A percentile compares a stretch with the other conserved stretches of the same genome.
These are phyloP conservation scores for Ondatra zibethicus DNA, from an alignment of 2,113 vertebrate species.

Conservation along the genomic window DNA sequence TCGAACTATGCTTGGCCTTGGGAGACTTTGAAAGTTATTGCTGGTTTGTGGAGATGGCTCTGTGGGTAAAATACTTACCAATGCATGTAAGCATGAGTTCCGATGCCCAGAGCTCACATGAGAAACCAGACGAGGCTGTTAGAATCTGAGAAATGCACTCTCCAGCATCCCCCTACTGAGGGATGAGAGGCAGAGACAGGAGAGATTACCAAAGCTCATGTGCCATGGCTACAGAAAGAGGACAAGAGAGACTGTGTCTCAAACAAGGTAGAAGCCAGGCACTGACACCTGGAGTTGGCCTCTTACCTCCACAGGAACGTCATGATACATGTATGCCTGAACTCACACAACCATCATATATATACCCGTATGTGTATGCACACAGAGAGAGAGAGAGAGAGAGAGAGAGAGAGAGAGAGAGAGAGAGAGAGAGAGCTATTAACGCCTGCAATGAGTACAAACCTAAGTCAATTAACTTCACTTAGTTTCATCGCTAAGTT, in stretches of 20 bases:
- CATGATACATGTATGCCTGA: neutral
- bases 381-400: neutral
- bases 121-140: no score
- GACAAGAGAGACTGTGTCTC: neutral
- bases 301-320: neutral
- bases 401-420: neutral
- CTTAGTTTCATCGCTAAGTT: neutral
- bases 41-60: neutral
- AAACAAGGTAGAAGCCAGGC: neutral
- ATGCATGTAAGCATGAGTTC: neutral
- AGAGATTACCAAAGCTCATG: neutral
- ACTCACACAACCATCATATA: neutral
- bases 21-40: neutral
- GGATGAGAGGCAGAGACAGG: neutral
- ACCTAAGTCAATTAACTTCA: neutral
- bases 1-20: neutral
- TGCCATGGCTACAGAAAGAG: neutral
- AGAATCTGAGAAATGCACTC: no score
- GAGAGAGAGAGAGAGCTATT: neutral
- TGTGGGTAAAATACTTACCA: neutral
- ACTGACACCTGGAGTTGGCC: no score
- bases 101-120: neutral
- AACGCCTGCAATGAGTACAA: neutral
- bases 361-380: no score
- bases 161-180: neutral